Base-by-base conservation (phyloP, 1,140 invertebrate species). In the Ostrea denselamellosa region DNA sequence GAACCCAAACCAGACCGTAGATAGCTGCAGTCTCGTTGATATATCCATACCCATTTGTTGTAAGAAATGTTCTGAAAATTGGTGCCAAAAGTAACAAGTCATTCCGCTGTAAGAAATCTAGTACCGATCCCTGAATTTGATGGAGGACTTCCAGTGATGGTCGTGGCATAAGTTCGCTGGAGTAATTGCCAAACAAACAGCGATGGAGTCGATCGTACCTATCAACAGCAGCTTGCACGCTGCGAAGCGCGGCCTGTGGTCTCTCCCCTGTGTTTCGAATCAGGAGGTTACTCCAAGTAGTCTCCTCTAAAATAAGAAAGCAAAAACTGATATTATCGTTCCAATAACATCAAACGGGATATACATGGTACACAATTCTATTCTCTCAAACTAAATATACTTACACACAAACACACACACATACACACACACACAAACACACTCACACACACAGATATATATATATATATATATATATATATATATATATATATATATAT, bases 1-100 rank as follows among this genome's bases (percentile, higher is more conserved):
- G 82, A n/a, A 83, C 22, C 86, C 86, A 87, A 28, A 83, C 52
- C 56, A 87, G 25, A 22, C 81, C 86, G 44, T 87, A 87, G 44
- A 87, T 9, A 1, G 86, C 77, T 14, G 86, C 68, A 0, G 83
- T 68, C 12, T 87, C 82, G 51, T 87, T 82, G n/a, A 87, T 17
- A 19, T 84, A 77, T n/a, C 86, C 86, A 68, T 87, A 87, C 0
- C 86, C 86, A 51, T 87, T 54, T 17, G 81, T 34, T 3, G 82
- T 87, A 28, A 65, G 54, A 44, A 44, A 58, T 25, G 54, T 51
- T 22, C 56, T 52, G 58, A 87, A 65, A 22, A 56, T n/a, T 56
- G 25, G 53, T 28, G 68, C 54, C 17, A 86, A 17, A 10, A 81
- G 14, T 54, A 71, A 22, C 25, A 86, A 22, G 25, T 86, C 52